These are phyloP conservation scores for Dolichomitus sp. DNA, from an alignment of 2,888 invertebrate species.

Conservation along the genomic window DNA sequence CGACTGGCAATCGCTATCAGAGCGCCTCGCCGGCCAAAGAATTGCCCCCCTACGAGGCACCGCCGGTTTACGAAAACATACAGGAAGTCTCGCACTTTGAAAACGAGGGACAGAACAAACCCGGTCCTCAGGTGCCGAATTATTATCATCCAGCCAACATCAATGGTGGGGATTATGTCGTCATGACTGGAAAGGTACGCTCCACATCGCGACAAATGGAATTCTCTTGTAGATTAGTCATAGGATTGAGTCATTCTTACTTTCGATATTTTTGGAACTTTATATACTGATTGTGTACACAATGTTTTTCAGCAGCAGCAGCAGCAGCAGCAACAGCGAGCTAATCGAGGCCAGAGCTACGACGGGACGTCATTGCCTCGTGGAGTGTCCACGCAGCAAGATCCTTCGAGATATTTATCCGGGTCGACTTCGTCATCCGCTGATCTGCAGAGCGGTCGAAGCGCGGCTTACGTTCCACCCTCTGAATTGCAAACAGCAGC, in stretches of 20 bases:
- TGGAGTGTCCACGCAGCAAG: slow-evolving; percentile 69
- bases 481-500: slow-evolving; percentile 82
- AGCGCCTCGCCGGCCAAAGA: slow-evolving; percentile 88
- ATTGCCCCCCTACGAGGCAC: slow-evolving; percentile 87
- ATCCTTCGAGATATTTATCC: slow-evolving; percentile 75
- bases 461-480: slow-evolving; percentile 83
- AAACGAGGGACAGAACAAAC: slow-evolving; percentile 80
- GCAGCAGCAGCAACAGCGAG: slow-evolving; percentile 68
- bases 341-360: slow-evolving; percentile 80
- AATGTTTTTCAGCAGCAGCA: not conserved
- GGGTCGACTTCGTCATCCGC: slow-evolving; percentile 74
- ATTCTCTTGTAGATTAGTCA: slow-evolving; percentile 42
- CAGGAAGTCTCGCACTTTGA: slow-evolving; percentile 87
- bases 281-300: not conserved
- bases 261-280: not conserved
- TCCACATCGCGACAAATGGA: not conserved
- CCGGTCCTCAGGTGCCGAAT: slow-evolving; percentile 86
- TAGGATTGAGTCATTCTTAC: slow-evolving; percentile 37
- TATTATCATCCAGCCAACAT: slow-evolving; percentile 89
- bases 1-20: slow-evolving; percentile 89
- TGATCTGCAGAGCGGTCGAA: slow-evolving; percentile 81
- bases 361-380: slow-evolving; percentile 78
- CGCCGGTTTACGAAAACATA: slow-evolving; percentile 89
- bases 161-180: slow-evolving; percentile 92
- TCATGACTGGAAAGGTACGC: slow-evolving; percentile 91